A percentile compares a stretch with the other conserved stretches of the same genome.
Evolutionary conservation across 2,888 invertebrate species (phyloP).

Genomic region (Lydus trimaculatus): DNA sequence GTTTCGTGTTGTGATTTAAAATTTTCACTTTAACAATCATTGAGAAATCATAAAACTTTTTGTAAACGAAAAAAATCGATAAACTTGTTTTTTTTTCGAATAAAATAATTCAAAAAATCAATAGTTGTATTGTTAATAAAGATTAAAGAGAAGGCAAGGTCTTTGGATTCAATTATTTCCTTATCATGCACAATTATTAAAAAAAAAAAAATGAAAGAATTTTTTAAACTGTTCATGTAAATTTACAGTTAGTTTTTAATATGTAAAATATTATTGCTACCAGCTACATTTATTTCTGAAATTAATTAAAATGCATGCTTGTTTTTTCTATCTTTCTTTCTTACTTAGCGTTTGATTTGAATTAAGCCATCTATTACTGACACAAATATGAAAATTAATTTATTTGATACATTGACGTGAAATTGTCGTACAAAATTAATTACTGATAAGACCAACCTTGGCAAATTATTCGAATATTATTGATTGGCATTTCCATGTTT

Average conservation of each 20-base stretch:
- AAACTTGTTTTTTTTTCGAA: background rate
- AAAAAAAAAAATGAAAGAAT: background rate
- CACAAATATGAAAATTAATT: conserved; percentile 2
- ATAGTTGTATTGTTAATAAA: conserved; percentile 4
- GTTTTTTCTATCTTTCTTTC: background rate
- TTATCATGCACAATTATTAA: background rate
- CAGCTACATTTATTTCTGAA: background rate
- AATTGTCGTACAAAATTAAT: background rate
- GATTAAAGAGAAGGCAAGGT: conserved; percentile 11
- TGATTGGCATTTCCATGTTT: background rate
- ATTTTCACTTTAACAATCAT: conserved; percentile 26
- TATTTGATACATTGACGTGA: background rate
- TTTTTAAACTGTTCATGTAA: conserved; percentile 3
- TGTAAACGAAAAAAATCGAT: background rate
- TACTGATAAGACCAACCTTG: background rate
- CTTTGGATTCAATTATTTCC: conserved; percentile 6
- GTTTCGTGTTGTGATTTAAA: conserved; percentile 41
- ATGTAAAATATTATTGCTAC: conserved; percentile 8
- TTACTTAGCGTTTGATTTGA: background rate
- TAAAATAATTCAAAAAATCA: background rate
- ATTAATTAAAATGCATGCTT: conserved; percentile 2
- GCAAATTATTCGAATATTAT: background rate
- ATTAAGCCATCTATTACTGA: conserved; percentile 4
- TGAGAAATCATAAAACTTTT: background rate
- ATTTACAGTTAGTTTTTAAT: conserved; percentile 10